Evolutionary conservation across 1,140 invertebrate genomes (phyloP).

Genomic region (Oscheius sp.): DNA sequence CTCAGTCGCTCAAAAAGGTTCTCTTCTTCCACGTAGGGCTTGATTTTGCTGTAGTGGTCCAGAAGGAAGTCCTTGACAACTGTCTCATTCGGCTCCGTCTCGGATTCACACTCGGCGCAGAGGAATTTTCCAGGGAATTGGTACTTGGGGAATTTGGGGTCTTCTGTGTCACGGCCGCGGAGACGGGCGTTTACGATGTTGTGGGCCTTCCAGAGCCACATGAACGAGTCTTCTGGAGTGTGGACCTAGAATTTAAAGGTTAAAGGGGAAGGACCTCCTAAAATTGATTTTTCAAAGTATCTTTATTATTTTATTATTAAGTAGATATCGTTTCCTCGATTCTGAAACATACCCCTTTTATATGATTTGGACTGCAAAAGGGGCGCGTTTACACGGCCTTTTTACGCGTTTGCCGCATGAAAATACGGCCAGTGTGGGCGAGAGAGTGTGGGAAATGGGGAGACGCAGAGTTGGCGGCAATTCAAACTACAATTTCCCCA

Average conservation of each 20-base stretch:
- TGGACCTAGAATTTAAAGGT: slow-evolving; percentile 30
- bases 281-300: too few species aligned
- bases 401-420: too few species aligned
- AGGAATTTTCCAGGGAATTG: slow-evolving; percentile 47
- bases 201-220: slow-evolving; percentile 47
- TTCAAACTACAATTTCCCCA: too few species aligned
- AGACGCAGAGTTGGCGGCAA: too few species aligned
- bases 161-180: slow-evolving; percentile 44
- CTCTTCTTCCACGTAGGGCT: slow-evolving; percentile 10
- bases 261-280: too few species aligned
- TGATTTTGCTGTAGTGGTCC: slow-evolving; percentile 40
- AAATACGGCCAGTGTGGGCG: too few species aligned
- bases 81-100: slow-evolving; percentile 20
- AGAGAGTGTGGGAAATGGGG: too few species aligned
- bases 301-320: too few species aligned
- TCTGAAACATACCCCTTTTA: too few species aligned
- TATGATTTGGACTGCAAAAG: too few species aligned
- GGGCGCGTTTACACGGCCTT: too few species aligned
- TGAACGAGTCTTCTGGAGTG: slow-evolving; percentile 36
- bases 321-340: too few species aligned
- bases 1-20: background rate
- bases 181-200: slow-evolving; percentile 45
- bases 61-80: slow-evolving; percentile 30
- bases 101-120: slow-evolving; percentile 33
- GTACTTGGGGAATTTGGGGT: slow-evolving; percentile 44